Base-by-base conservation (phyloP, 2,797 vertebrate genomes). In the Carcharodon carcharias region DNA sequence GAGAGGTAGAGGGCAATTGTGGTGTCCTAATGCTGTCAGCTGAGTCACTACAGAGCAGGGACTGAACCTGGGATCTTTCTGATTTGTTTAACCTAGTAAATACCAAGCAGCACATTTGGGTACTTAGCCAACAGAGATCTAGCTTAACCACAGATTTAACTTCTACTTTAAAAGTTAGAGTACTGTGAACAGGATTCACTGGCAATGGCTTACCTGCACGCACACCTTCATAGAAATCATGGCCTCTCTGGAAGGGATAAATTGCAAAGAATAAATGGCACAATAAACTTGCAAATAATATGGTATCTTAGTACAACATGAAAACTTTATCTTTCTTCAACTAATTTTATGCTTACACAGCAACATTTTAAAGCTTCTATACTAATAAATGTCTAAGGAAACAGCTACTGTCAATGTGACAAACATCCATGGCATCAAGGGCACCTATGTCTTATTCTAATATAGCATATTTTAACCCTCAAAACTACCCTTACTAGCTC, bases 141-240 rank as follows among this genome's bases (percentile, higher is more conserved):
- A 8, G 40, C n/a, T 96, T 80, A 73, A 67, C 40, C 58, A 91
- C 88, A 63, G 45, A 50, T 45, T 85, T 63, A 63, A 6, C 14
- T 92, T 92, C 31, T 63, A 7, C 16, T n/a, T 95, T 14, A 69
- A 95, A 95, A 95, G 65, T 40, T 95, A 12, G 4, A 95, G 65
- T 65, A 1, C 9, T 26, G 23, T 16, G 61, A 69, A 95, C 2
- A 45, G 63, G 40, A 69, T 50, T 71, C 18, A 9, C 7, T 45
- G 40, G 63, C 11, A 16, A 69, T 54, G 23, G 93, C 93, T 98
- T 98, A 99, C 98, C 97, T 96, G 98, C 98, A 97, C 98, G 98
- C 96, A 99, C 98, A 0, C 98, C 98, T 98, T 99, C 98, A 0
- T 97, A 98, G 97, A 99, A 99, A 97, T 99, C 98, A 58, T 98